A percentile compares a stretch with the other conserved stretches of the same genome.
phyloP scores from a whole-genome alignment of 2,113 vertebrate genomes.

The Apeltes quadracus region DNA sequence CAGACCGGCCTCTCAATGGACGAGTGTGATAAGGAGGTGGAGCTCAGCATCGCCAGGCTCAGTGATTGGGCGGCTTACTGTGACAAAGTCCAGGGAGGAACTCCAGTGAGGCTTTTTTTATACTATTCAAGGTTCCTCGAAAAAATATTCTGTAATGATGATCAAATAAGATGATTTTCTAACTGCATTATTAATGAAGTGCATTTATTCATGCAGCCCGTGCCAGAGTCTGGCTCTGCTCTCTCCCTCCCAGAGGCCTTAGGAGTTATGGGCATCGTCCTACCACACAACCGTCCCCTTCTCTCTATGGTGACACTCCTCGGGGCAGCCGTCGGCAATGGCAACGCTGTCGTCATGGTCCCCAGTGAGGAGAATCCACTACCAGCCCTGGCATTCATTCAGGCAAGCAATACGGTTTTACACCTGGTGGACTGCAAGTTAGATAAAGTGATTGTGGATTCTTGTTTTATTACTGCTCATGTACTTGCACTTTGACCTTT shows the following conservation, averaged over 20 bases:
- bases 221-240: slow-evolving; percentile 83
- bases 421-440: not conserved
- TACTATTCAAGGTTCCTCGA: not conserved
- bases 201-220: slow-evolving; percentile 65
- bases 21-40: slow-evolving; percentile 79
- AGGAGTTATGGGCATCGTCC: slow-evolving; percentile 86
- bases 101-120: slow-evolving; percentile 74
- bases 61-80: slow-evolving; percentile 83
- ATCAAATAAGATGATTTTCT: not conserved
- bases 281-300: slow-evolving; percentile 83
- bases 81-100: slow-evolving; percentile 79
- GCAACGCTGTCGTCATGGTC: slow-evolving; percentile 86
- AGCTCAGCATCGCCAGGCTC: slow-evolving; percentile 81
- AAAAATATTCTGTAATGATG: not conserved
- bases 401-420: slow-evolving; percentile 71
- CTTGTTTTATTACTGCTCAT: no score
- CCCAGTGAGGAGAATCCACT: slow-evolving; percentile 85
- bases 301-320: slow-evolving; percentile 87
- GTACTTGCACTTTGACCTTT: no score
- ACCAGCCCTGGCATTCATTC: slow-evolving; percentile 83
- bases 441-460: not conserved
- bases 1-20: slow-evolving; percentile 70
- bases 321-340: slow-evolving; percentile 82
- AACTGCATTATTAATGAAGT: not conserved
- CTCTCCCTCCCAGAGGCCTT: slow-evolving; percentile 83